Base-by-base conservation (phyloP, 2,113 vertebrate genomes). In the Amphiprion percula region DNA sequence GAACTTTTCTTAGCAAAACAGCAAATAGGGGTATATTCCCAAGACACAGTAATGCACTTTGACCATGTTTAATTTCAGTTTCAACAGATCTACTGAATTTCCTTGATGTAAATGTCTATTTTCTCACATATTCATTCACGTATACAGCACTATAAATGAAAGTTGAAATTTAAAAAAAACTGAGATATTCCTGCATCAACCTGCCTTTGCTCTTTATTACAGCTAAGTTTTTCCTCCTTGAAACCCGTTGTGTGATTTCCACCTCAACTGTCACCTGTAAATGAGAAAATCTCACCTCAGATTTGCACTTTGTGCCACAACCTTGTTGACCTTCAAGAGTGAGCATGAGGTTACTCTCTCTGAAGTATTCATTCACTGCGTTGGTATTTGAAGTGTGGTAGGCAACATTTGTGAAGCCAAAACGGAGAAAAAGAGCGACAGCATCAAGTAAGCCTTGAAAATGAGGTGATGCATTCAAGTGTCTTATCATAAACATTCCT, bases 401-500 rank as follows among this genome's bases (percentile, higher is more conserved):
- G 37, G 44, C 26, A 54, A 68, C 73, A 49, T 68, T 84, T 1
- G 15, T 26, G 4, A 37, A 75, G 71, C 60, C 64, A 66, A 82
- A 89, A 75, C 52, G 16, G 77, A 54, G 49, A 26, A 55, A 68
- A 49, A 68, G 50, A 50, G 33, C 69, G 77, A 77, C 77, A 44
- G 59, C 52, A 37, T 69, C 80, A 60, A 88, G 70, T 46, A 23
- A 59, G 64, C 70, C 60, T 80, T 50, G 21, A n/a, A 86, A 79
- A 82, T 54, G 53, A 63, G 41, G 47, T 0, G 16, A 75, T 10
- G 23, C 46, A 28, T 76, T 86, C 55, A 85, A 80, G 82, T 72
- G 76, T 74, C 88, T 90, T 82, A 88, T 90, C 87, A 79, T 85
- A 90, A 89, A 89, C 76, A 49, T 60, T 76, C 89, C 82, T 50